These are phyloP conservation scores for Caenorhabditis angaria DNA, from an alignment of 2,888 invertebrate species.

Conservation along the genomic window DNA sequence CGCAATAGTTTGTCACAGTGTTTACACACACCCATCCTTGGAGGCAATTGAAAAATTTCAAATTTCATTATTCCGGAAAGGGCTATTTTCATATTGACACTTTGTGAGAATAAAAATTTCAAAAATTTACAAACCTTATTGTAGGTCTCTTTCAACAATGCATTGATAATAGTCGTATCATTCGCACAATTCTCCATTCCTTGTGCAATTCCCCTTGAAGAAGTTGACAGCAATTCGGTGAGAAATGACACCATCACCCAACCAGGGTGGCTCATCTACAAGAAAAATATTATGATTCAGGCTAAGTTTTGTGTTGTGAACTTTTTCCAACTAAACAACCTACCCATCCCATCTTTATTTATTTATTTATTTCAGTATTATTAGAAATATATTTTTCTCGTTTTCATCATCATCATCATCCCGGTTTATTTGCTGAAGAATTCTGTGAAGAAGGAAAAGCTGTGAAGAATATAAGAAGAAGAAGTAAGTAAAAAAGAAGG, in stretches of 20 bases:
- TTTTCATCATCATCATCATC: no score
- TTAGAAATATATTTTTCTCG: no score
- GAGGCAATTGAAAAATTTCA: not conserved
- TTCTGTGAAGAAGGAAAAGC: not conserved
- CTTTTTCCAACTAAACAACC: no score
- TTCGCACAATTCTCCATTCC: conserved; percentile 63
- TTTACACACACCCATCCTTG: not conserved
- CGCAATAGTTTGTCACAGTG: not conserved
- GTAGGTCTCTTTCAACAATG: conserved; percentile 67
- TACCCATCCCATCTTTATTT: not conserved
- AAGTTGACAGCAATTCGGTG: conserved; percentile 68
- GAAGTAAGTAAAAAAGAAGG: not conserved
- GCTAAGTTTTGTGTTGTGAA: not conserved
- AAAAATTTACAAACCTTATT: conserved; percentile 61
- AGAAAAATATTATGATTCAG: not conserved
- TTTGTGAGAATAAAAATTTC: no score
- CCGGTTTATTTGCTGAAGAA: not conserved
- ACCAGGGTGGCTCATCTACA: conserved; percentile 70
- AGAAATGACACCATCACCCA: conserved; percentile 72
- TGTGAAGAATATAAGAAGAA: not conserved
- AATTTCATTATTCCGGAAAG: not conserved
- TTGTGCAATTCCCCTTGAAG: conserved; percentile 52
- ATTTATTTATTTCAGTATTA: no score
- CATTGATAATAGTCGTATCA: conserved; percentile 70
- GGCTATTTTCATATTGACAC: not conserved